Conservation (phyloP, 1,140 invertebrate genomes). For the Atta colombica region DNA sequence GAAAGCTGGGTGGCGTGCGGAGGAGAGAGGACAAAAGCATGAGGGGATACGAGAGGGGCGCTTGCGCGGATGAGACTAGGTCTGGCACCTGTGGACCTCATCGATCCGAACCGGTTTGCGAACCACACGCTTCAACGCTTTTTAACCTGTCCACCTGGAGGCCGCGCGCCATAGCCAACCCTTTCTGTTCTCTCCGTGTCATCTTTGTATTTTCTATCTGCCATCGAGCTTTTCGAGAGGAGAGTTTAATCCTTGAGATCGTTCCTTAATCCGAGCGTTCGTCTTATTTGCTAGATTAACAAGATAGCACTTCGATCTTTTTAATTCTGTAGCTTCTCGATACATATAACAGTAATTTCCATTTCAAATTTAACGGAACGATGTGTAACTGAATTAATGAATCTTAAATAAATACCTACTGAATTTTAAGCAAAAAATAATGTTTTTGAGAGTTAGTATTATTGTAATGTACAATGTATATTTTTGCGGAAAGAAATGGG, state of each 20-base stretch:
- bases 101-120: conserved; percentile 72
- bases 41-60: conserved; percentile 65
- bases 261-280: neutral
- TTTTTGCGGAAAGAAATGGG: neutral
- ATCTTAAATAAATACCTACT: neutral
- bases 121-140: conserved; percentile 62
- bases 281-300: neutral
- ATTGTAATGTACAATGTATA: neutral
- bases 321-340: neutral
- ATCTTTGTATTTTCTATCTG: neutral
- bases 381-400: neutral
- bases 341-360: neutral
- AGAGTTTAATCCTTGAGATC: neutral
- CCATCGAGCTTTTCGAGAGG: neutral
- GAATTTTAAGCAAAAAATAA: neutral
- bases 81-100: conserved; percentile 75
- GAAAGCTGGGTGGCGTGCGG: neutral
- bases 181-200: neutral
- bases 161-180: neutral
- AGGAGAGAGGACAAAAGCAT: conserved; percentile 63
- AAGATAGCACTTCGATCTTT: neutral
- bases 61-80: conserved; percentile 71
- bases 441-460: neutral
- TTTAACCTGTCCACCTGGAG: conserved; percentile 71
- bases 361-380: neutral